Percentiles rank a stretch among this genome's conserved stretches.
Evolutionary conservation across 1,140 invertebrate species (phyloP).

Genomic region (Globodera ellingtonae): DNA sequence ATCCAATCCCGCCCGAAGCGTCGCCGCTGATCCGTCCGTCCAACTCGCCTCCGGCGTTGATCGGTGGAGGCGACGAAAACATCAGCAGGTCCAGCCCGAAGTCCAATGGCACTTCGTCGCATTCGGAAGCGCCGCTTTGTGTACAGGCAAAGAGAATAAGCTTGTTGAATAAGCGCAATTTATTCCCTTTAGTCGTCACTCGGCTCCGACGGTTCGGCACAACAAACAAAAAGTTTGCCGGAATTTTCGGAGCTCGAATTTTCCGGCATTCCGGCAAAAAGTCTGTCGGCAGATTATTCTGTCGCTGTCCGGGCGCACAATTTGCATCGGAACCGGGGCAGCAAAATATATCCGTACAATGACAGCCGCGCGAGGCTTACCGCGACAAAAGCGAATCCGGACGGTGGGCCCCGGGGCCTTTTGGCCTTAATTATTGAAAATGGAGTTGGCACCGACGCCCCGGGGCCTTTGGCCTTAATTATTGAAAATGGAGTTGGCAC

Average conservation of each 20-base stretch:
- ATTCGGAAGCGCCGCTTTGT: constrained; percentile 8
- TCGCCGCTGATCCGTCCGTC: not conserved
- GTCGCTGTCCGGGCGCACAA: constrained; percentile 52
- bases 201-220: not conserved
- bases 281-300: constrained; percentile 53
- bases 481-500: constrained; percentile 50
- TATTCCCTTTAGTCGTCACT: not conserved
- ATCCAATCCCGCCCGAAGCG: constrained; percentile 47
- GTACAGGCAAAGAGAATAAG: constrained; percentile 7
- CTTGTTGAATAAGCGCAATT: not conserved
- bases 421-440: too few relatives aligned
- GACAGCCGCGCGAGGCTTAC: constrained; percentile 59
- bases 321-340: constrained; percentile 64
- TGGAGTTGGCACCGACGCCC: constrained; percentile 46
- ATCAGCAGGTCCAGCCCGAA: constrained; percentile 21
- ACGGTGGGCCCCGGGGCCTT: constrained; percentile 39
- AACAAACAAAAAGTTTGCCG: constrained; percentile 3
- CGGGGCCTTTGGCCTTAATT: too few relatives aligned
- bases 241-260: constrained; percentile 38
- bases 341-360: constrained; percentile 28
- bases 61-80: constrained; percentile 10
- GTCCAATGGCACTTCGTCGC: constrained; percentile 19
- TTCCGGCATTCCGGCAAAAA: constrained; percentile 49
- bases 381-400: constrained; percentile 66
- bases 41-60: constrained; percentile 20